Evolutionary conservation across 92 coral and sea anemone species (phyloP).

Genomic region (Zoanthus sociatus): DNA sequence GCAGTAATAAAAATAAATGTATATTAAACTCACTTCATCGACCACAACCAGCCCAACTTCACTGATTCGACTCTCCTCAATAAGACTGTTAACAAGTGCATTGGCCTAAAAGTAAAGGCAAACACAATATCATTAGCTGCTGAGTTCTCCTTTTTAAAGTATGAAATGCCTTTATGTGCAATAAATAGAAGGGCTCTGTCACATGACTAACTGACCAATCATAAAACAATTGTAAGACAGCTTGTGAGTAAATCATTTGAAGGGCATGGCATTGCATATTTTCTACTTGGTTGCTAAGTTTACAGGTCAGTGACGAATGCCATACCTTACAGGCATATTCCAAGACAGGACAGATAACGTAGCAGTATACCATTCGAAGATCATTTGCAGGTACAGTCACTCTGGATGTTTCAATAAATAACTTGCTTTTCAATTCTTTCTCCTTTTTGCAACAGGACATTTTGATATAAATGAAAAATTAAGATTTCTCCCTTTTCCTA

Average conservation of each 20-base stretch:
- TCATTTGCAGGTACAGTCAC: not conserved
- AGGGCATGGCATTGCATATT: not conserved
- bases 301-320: not conserved
- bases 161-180: not conserved
- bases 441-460: too few species aligned
- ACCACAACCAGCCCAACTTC: conserved; percentile 90
- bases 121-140: not conserved
- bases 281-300: not conserved
- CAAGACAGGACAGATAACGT: not conserved
- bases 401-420: too few species aligned
- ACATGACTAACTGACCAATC: too few species aligned
- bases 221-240: not conserved
- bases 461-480: too few species aligned
- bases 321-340: not conserved
- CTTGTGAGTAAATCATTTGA: not conserved
- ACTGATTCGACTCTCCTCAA: conserved; percentile 78
- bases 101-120: conserved; percentile 73
- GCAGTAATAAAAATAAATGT: too few species aligned
- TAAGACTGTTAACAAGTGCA: conserved; percentile 90
- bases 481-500: too few species aligned
- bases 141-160: not conserved
- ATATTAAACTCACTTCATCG: conserved; percentile 36
- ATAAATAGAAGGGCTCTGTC: too few species aligned
- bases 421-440: too few species aligned
- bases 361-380: not conserved